Evolutionary conservation across 2,113 vertebrate species (phyloP), one percentile per base, ranked within the genome.

Genomic region (Alligator mississippiensis): DNA sequence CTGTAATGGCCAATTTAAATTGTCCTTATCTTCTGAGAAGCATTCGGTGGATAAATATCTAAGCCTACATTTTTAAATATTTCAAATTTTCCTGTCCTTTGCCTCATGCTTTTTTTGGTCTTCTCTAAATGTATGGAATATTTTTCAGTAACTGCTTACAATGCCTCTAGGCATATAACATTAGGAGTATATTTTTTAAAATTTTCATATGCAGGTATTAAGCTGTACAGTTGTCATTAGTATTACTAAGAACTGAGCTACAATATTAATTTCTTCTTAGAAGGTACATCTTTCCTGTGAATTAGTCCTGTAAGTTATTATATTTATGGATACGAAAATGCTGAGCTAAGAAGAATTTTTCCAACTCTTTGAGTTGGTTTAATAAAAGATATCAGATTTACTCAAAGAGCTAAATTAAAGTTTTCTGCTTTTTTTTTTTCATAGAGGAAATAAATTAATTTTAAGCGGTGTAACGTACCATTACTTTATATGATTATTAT

Each of bases 61-160:
- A 80, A 94, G 84, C 22, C 91, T 92, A 77, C 89, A 85, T 80
- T 95, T 96, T 68, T 72, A 80, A 96, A 70, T 34, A 70, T 95
- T 89, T 89, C 80, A 87, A 74, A 13, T 22, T 22, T 74, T 68
- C 64, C 30, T 74, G 21, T 59, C 57, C 57, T 82, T 54, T 60
- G 79, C 25, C 87, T 95, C 85, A 57, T 81, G 47, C 89, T 95
- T 93, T 58, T 82, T 93, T 93, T 61, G 83, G 63, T 70, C 84
- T 90, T 79, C 88, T 91, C 87, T 90, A 84, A 94, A 96, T 90
- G 93, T 94, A 94, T 55, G 81, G 74, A 95, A 91, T 70, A 77
- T 80, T 96, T 87, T 84, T 63, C 88, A 89, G n/a, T 90, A 93
- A 63, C 66, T 77, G 80, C 81, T 91, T 91, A 88, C 85, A 81